Base-by-base conservation (phyloP, 2,113 vertebrate genomes). In the Takifugu flavidus region DNA sequence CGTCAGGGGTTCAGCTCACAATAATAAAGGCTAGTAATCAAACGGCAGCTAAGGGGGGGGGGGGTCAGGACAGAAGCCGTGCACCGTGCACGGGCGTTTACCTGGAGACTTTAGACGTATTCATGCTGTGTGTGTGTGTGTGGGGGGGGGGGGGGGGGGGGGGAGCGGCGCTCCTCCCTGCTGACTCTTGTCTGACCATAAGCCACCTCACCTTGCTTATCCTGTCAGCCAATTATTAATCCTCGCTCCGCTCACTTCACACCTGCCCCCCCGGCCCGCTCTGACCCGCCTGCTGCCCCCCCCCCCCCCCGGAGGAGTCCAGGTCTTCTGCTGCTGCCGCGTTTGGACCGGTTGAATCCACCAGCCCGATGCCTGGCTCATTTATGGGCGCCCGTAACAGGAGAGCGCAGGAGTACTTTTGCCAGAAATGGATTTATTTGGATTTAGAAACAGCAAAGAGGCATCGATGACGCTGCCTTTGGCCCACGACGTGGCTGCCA, bases 161-260 rank as follows among this genome's bases (percentile, higher is more conserved):
- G 10, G n/a, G 1, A 50, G 4, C 26, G 45, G 57, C 10, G 53
- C 0, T 1, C 5, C 42, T 60, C 67, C 70, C 57, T 13, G 2
- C 25, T 34, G 44, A 54, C 59, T 47, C 25, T 55, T 62, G 43
- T 39, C 58, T 67, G 45, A 79, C 56, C 47, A 4, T 69, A 49
- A 67, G 75, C 65, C 67, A 63, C 27, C 70, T 62, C 71, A 52
- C 70, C 65, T 72, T 67, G 47, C 61, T 79, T 79, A 72, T 81
- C 78, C 72, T 46, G 45, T 74, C 66, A 65, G 75, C 34, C 67
- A 78, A 67, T 84, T 54, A 72, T 85, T 77, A 75, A 83, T 67
- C 74, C 31, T 58, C 7, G 4, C 25, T 66, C 20, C 58, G 49
- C 45, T 65, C 53, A 20, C 12, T 25, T 51, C 27, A 56, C 46